Conservation (phyloP, 2,888 invertebrate species). For the Pseudococcus longispinus region DNA sequence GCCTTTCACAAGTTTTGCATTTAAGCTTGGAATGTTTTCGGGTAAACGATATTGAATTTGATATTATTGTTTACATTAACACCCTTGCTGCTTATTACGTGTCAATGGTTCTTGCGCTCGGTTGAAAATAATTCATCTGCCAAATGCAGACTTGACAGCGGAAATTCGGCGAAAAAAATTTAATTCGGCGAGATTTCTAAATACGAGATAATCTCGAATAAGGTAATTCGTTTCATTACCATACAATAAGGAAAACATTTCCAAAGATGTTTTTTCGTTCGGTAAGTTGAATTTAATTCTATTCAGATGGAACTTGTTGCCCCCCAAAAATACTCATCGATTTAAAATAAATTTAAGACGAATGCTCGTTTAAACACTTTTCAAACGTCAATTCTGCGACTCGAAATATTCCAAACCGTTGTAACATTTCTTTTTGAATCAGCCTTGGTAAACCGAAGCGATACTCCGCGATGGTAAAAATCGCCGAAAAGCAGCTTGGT, state of each 20-base stretch:
- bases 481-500: neutral
- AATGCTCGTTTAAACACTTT: too few species aligned
- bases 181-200: neutral
- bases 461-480: neutral
- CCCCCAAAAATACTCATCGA: neutral
- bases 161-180: neutral
- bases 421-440: neutral
- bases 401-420: too few species aligned
- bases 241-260: neutral
- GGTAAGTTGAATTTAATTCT: neutral
- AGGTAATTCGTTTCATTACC: neutral
- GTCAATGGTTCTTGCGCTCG: neutral
- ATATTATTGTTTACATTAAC: neutral
- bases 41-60: slow-evolving; percentile 3
- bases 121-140: neutral
- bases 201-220: neutral
- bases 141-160: neutral
- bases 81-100: neutral
- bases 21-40: neutral
- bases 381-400: too few species aligned
- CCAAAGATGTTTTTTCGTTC: neutral
- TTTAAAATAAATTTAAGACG: too few species aligned
- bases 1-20: neutral
- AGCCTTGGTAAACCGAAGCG: neutral
- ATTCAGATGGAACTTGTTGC: neutral